A percentile compares a stretch with the other conserved stretches of the same genome.
These are phyloP conservation scores for Orthosia incerta DNA, from an alignment of 2,888 invertebrate genomes.

Conservation along the genomic window DNA sequence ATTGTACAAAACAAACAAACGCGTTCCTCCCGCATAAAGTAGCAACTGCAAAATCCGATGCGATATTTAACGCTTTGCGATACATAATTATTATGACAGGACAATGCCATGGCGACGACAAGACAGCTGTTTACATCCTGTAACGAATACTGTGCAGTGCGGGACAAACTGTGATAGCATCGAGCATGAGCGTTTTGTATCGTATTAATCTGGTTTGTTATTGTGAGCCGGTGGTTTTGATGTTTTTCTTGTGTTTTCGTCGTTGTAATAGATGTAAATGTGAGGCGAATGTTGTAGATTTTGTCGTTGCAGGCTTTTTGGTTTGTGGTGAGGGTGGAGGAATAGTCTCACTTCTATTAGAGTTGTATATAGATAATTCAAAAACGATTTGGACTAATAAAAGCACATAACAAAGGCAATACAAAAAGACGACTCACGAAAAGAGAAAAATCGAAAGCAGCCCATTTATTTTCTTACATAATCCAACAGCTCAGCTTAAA, in stretches of 20 bases:
- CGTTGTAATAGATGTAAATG: slow-evolving; percentile 53
- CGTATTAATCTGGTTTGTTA: slow-evolving; percentile 79
- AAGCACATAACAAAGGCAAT: neutral
- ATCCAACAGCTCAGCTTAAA: neutral
- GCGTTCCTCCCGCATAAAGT: slow-evolving; percentile 66
- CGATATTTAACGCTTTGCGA: slow-evolving; percentile 83
- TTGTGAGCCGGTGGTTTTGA: slow-evolving; percentile 70
- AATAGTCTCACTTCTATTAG: neutral
- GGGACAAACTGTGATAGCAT: slow-evolving; percentile 77
- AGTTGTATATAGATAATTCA: neutral
- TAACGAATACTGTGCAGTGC: slow-evolving; percentile 68
- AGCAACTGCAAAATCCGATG: slow-evolving; percentile 75
- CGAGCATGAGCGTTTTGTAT: slow-evolving; percentile 75
- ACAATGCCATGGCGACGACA: slow-evolving; percentile 78
- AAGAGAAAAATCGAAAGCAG: neutral
- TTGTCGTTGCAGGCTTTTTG: neutral
- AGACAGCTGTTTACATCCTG: slow-evolving; percentile 80
- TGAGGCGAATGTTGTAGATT: slow-evolving; percentile 22
- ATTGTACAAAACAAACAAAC: slow-evolving; percentile 53
- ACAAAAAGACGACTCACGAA: neutral
- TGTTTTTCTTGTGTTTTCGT: slow-evolving; percentile 59
- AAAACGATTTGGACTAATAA: neutral
- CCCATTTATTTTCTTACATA: neutral
- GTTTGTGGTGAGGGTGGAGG: neutral
- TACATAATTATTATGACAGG: slow-evolving; percentile 88